Evolutionary conservation across 1,140 invertebrate genomes (phyloP), one percentile per base, ranked within the genome.

Genomic region (Choristoneura fumiferana): DNA sequence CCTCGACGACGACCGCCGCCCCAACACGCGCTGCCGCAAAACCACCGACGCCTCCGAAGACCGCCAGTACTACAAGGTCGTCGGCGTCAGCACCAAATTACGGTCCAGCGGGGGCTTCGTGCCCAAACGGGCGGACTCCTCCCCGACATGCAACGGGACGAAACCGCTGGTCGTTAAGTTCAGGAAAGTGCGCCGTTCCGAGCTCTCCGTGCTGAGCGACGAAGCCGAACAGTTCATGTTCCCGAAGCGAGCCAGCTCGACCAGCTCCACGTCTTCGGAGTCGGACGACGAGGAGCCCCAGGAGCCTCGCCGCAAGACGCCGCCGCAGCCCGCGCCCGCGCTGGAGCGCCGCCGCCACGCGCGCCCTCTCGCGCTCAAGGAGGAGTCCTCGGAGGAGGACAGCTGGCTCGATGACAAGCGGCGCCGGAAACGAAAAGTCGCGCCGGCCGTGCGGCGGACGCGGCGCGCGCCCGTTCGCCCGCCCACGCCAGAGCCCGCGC

Each of bases 151-250:
- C 53, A 81, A 90, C 75, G 71, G 91, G 70, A 71, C 84, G 62
- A 92, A 85, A 57, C 92, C 91, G 12, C 69, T 93, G 12, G 94
- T 95, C 3, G 94, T 95, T 0, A 93, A 95, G 63, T 95, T 95
- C 63, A 75, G 84, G 18, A 93, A 94, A 54, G 91, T 95, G 3
- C 89, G 94, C 14, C 92, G 93, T 53, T 94, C 94, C 0, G 94
- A 96, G 80, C 69, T 96, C 13, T 93, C 93, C 0, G 89, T 94
- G 13, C 74, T 96, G 0, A 96, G 95, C 58, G 94, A 95, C 60
- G 95, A 96, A 77, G 95, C 95, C 0, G 95, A 95, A 67, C 95
- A 94, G 52, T 96, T 96, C 75, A 94, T 96, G 92, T 96, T 96
- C 76, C 92, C 94, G 0, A 92, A 92, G 60, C 91, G 92, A 29